Conservation (phyloP, 2,113 vertebrate genomes). For the Nothobranchius kuhntae region DNA sequence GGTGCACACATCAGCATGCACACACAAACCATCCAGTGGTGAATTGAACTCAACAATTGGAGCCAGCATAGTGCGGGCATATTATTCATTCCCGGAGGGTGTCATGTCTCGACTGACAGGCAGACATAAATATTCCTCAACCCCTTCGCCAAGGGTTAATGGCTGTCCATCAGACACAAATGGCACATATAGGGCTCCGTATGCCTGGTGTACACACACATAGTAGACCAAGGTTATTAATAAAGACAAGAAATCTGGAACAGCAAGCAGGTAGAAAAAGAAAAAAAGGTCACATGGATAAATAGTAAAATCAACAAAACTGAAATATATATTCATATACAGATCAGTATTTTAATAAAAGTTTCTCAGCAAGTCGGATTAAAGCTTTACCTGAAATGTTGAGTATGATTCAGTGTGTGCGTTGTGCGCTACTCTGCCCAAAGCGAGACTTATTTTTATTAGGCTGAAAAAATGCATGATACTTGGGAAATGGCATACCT, state of each 20-base stretch:
- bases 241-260: constrained; percentile 15
- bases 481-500: constrained; percentile 68
- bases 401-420: constrained; percentile 2
- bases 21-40: constrained; percentile 34
- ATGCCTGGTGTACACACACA: constrained; percentile 26
- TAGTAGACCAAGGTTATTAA: constrained; percentile 58
- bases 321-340: background rate
- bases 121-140: constrained; percentile 77
- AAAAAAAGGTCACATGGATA: background rate
- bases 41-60: constrained; percentile 61
- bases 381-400: constrained; percentile 30
- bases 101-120: constrained; percentile 70
- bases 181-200: constrained; percentile 30
- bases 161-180: constrained; percentile 72
- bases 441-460: constrained; percentile 63
- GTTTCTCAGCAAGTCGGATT: constrained; percentile 5
- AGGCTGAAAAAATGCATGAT: constrained; percentile 69
- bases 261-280: constrained; percentile 11
- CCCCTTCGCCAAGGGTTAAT: constrained; percentile 75
- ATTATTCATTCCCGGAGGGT: constrained; percentile 73
- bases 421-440: constrained; percentile 17
- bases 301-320: constrained; percentile 6
- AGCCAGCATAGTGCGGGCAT: constrained; percentile 60
- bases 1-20: background rate
- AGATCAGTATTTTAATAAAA: constrained; percentile 3